Percentiles rank a stretch among this genome's conserved stretches.
These are phyloP conservation scores for Acanthacorydalis orientalis DNA, from an alignment of 2,888 invertebrate species.

Conservation along the genomic window DNA sequence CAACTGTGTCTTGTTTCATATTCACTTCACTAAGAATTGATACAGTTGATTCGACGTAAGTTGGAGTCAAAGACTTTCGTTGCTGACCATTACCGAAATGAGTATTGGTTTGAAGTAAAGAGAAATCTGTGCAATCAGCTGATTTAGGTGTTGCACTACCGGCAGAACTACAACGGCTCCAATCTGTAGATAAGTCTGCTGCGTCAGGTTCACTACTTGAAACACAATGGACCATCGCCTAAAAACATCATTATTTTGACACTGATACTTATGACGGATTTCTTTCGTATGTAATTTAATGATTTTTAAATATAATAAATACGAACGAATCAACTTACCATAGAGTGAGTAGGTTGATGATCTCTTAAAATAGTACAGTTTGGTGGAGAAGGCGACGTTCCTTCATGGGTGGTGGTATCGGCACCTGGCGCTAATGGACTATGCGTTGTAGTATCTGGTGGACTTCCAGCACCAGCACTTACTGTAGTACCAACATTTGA, in stretches of 20 bases:
- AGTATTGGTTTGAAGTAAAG: conserved; percentile 15
- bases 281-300: too few relatives aligned
- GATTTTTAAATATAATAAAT: too few relatives aligned
- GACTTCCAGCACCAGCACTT: conserved; percentile 36
- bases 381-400: conserved; percentile 25
- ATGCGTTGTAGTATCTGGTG: conserved; percentile 74
- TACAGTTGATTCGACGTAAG: conserved; percentile 6
- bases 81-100: conserved; percentile 18
- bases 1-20: conserved; percentile 17
- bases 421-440: conserved; percentile 53
- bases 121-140: conserved; percentile 19
- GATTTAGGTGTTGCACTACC: conserved; percentile 14
- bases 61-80: conserved; percentile 8
- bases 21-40: conserved; percentile 5
- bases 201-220: conserved; percentile 72
- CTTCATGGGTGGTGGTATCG: conserved; percentile 28
- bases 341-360: conserved; percentile 23
- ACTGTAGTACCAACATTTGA: conserved; percentile 25
- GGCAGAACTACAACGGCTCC: conserved; percentile 15
- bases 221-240: conserved; percentile 76
- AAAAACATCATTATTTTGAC: too few relatives aligned
- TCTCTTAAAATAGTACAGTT: conserved; percentile 19
- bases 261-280: too few relatives aligned
- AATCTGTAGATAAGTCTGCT: conserved; percentile 27
- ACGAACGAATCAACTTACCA: conserved; percentile 17